Base-by-base conservation (phyloP, 2,888 invertebrate species). In the Archips crataeganus region DNA sequence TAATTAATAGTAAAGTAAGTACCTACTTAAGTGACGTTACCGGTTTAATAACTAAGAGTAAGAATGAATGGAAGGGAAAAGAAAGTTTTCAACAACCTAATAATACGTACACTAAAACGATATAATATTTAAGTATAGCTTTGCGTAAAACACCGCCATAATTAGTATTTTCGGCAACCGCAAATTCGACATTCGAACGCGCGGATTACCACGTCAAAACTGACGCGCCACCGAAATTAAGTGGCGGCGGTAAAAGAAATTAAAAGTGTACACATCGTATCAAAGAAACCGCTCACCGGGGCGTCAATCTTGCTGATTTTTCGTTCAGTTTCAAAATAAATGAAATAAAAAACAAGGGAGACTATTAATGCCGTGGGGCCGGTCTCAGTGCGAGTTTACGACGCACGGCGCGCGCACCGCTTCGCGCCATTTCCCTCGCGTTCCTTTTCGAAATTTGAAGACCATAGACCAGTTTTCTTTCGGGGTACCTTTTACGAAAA, bases 371-470 rank as follows among this genome's bases (percentile, higher is more conserved):
- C 84, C 85, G 88, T 87, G 86, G 84, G 85, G 79, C 79, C 84
- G 82, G 87, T 85, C 90, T 92, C 93, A 93, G 93, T 94, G 85
- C 85, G 87, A 88, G 88, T 80, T 89, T 85, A 83, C 92, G 82
- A 84, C 90, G 92, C 92, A 85, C 81, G 82, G 89, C 81, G 92
- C 85, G 88, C 91, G 93, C 86, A 85, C 87, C 84, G 84, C 81
- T 80, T 78, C 81, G 79, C 81, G 80, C 79, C 83, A 85, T 84
- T 85, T 84, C 82, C 84, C 82, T 80, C 82, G 75, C 77, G 78
- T 79, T 80, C 79, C 79, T 75, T 54, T 83, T 79, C 79, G 76
- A 83, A 81, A 81, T 78, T 77, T 71, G 77, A 77, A 68, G 68
- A 75, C 77, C 74, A 70, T 65, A 70, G 70, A 74, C 70, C 65